phyloP scores from a whole-genome alignment of 2,113 vertebrate genomes.

The Pelvicachromis taeniatus region DNA sequence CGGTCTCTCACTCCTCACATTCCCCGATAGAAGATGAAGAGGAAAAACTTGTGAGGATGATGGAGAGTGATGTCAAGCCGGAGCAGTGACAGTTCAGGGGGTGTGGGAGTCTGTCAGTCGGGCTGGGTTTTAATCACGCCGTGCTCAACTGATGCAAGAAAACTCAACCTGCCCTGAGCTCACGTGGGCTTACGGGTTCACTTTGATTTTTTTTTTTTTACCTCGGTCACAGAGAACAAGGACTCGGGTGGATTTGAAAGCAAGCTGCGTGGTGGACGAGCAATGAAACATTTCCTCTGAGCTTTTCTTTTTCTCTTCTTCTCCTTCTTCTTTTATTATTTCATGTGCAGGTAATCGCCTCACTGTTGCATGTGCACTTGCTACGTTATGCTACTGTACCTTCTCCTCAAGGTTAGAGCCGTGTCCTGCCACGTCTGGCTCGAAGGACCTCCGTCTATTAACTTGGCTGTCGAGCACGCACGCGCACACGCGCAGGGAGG shows the following conservation, averaged over 20 bases:
- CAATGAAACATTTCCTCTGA: not conserved
- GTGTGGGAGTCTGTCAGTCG: constrained; percentile 16
- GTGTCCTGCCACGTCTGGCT: constrained; percentile 18
- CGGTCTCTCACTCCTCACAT: constrained; percentile 33
- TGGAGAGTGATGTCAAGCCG: constrained; percentile 13
- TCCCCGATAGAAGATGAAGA: constrained; percentile 3
- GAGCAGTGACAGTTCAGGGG: constrained; percentile 28
- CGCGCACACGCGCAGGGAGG: not conserved
- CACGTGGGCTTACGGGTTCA: not conserved
- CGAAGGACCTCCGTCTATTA: constrained; percentile 32
- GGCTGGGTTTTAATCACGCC: constrained; percentile 26
- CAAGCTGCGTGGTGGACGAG: not conserved
- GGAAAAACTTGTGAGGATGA: constrained; percentile 12
- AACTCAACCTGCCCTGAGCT: constrained; percentile 24
- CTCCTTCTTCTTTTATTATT: not conserved
- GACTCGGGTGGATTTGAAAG: not conserved
- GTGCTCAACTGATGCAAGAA: constrained; percentile 36
- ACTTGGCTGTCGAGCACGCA: not conserved
- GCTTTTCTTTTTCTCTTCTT: not conserved
- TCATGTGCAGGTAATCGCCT: not conserved
- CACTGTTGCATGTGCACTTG: not conserved
- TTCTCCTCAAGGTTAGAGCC: constrained; percentile 28
- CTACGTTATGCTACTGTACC: not conserved
- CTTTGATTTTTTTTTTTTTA: constrained; percentile 24
- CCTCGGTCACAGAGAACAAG: not conserved